These are phyloP conservation scores for Aldrovandia affinis DNA, from an alignment of 2,797 vertebrate genomes.

Conservation along the genomic window DNA sequence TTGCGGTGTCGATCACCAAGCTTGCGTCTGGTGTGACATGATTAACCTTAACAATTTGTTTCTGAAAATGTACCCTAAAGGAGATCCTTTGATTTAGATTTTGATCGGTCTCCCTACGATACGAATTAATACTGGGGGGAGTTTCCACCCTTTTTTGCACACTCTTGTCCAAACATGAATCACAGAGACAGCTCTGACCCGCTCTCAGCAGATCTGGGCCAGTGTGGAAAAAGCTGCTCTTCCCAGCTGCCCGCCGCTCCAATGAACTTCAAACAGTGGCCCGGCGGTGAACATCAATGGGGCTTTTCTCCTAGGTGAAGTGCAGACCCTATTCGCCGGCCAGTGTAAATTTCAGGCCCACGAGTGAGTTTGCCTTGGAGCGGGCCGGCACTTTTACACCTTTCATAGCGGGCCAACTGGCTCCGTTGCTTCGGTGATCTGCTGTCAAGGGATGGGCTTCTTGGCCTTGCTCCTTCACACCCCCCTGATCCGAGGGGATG, in stretches of 20 bases:
- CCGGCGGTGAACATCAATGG: slow-evolving; percentile 69
- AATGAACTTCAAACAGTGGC: slow-evolving; percentile 59
- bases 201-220: slow-evolving; percentile 60
- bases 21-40: too few relatives aligned
- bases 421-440: slow-evolving; percentile 48
- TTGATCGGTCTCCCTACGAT: slow-evolving; percentile 51
- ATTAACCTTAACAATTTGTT: too few relatives aligned
- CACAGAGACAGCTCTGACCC: slow-evolving; percentile 54
- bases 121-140: slow-evolving; percentile 46
- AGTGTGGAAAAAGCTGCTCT: slow-evolving; percentile 70
- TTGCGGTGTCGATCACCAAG: too few relatives aligned
- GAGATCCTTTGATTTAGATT: slow-evolving; percentile 36
- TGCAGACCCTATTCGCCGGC: slow-evolving; percentile 69
- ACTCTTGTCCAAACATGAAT: slow-evolving; percentile 41
- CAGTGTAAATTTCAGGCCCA: slow-evolving; percentile 62
- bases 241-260: slow-evolving; percentile 58
- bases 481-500: too few relatives aligned
- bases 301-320: slow-evolving; percentile 68
- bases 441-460: not conserved
- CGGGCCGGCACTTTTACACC: slow-evolving; percentile 66
- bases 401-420: slow-evolving; percentile 59
- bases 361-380: slow-evolving; percentile 66
- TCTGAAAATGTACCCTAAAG: not conserved
- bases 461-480: too few relatives aligned
- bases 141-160: slow-evolving; percentile 46